Conservation (phyloP, 2,113 vertebrate genomes). For the Hemiscyllium ocellatum region DNA sequence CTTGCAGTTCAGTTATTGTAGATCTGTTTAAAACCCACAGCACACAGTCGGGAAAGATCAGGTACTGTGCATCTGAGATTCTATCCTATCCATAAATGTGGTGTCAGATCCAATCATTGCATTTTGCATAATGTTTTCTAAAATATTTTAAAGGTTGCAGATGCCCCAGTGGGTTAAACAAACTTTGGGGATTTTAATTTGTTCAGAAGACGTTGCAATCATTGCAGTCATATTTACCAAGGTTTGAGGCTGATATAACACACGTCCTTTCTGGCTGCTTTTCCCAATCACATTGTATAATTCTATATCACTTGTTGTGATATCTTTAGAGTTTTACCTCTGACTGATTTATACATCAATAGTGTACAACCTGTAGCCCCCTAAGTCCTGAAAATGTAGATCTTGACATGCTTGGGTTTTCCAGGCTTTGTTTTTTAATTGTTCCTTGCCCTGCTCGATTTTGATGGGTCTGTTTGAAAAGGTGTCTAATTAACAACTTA, state of each 20-base stretch:
- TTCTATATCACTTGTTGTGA: neutral
- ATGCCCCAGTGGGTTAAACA: neutral
- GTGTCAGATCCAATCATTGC: neutral
- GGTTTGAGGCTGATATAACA: neutral
- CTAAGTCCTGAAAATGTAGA: neutral
- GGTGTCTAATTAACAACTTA: neutral
- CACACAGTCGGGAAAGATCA: neutral
- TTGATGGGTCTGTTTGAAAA: neutral
- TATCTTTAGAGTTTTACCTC: neutral
- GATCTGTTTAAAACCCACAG: neutral
- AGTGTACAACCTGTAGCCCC: neutral
- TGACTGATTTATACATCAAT: neutral
- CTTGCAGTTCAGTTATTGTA: neutral
- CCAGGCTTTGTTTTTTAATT: neutral
- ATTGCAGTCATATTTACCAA: constrained; percentile 37
- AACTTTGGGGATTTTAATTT: neutral
- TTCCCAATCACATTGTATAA: neutral
- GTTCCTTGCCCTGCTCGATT: neutral
- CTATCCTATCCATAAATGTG: neutral
- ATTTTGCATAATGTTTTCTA: neutral
- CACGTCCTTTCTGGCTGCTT: neutral
- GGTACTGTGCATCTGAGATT: neutral
- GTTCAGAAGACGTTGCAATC: constrained; percentile 24
- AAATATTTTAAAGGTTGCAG: neutral
- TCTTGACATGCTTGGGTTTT: neutral